Conservation (phyloP, 2,113 vertebrate species). For the Phodopus roborovskii region DNA sequence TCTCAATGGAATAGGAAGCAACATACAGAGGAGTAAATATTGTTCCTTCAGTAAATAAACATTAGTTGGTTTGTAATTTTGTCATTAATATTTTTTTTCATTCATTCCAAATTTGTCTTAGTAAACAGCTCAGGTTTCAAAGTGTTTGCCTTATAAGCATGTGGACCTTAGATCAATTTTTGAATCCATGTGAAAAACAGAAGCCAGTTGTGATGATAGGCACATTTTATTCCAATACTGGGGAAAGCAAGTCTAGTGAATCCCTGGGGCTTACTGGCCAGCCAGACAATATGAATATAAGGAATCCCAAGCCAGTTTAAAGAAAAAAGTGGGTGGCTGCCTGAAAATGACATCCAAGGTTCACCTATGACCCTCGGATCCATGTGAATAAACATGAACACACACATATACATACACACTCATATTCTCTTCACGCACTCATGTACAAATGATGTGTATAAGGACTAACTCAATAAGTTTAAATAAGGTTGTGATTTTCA, state of each 20-base stretch:
- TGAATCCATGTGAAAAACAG: background rate
- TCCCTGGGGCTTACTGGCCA: background rate
- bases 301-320: background rate
- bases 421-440: background rate
- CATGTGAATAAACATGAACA: background rate
- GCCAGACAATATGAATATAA: background rate
- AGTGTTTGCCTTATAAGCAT: background rate
- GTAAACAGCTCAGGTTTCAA: background rate
- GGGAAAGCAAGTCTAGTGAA: background rate
- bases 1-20: background rate
- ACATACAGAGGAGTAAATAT: background rate
- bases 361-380: background rate
- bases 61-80: background rate
- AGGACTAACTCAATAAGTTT: background rate
- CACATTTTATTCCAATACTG: background rate
- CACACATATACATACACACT: background rate
- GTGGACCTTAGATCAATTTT: background rate
- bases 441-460: background rate
- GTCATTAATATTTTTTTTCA: background rate
- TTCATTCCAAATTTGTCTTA: conserved; percentile 28
- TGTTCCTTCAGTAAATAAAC: conserved; percentile 15
- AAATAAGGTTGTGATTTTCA: background rate
- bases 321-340: background rate
- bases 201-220: background rate
- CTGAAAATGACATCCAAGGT: background rate